Conservation (phyloP, 1,140 invertebrate genomes). For the Zaprionus lachaisei region DNA sequence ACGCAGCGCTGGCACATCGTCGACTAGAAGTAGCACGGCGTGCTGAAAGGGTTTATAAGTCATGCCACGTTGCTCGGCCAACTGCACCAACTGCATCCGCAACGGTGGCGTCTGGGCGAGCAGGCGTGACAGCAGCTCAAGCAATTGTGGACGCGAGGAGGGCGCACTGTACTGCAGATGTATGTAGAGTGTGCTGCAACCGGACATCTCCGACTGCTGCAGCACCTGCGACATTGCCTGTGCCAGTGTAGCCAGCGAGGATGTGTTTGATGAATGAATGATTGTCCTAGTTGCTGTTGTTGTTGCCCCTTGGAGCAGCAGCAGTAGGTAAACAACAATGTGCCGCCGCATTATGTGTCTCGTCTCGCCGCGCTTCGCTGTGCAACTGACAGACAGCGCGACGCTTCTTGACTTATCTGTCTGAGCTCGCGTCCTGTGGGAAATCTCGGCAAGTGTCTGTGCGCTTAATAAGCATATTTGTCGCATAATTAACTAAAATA, state of each 20-base stretch:
- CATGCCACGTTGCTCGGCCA: constrained; percentile 31
- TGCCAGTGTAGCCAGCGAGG: constrained; percentile 11
- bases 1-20: constrained; percentile 41
- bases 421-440: neutral
- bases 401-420: neutral
- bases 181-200: constrained; percentile 47
- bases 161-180: constrained; percentile 33
- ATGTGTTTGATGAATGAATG: neutral
- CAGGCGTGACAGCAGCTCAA: constrained; percentile 35
- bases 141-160: constrained; percentile 13
- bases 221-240: constrained; percentile 48
- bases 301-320: constrained; percentile 3
- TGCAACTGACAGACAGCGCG: constrained; percentile 19
- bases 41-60: constrained; percentile 58
- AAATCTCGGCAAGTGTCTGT: neutral
- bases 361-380: neutral
- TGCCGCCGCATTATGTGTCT: neutral
- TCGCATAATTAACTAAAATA: constrained; percentile 3
- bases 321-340: neutral
- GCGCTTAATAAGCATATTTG: constrained; percentile 1
- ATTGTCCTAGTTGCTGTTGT: neutral
- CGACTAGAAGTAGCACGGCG: constrained; percentile 57
- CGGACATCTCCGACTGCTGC: constrained; percentile 54
- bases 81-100: constrained; percentile 11
- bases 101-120: constrained; percentile 1